These are phyloP conservation scores for Diglossa cyanea DNA, from an alignment of 2,797 vertebrate genomes.

Conservation along the genomic window DNA sequence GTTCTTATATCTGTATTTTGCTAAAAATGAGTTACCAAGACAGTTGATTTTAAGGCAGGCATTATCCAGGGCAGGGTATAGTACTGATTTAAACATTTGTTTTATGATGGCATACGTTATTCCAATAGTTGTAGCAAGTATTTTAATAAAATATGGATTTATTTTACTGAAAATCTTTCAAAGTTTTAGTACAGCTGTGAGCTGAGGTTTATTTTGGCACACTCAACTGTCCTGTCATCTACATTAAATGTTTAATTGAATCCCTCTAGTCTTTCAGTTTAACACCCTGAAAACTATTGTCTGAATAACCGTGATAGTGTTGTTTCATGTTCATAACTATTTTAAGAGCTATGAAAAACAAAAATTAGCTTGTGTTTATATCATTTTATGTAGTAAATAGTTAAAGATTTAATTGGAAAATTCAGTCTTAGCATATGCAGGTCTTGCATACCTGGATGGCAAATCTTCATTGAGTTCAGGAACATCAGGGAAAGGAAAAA, in stretches of 20 bases:
- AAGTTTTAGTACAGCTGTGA: conserved; percentile 17
- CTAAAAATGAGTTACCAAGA: neutral
- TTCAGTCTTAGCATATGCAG: neutral
- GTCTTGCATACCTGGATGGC: neutral
- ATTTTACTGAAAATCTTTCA: conserved; percentile 33
- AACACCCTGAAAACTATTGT: neutral
- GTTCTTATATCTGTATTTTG: neutral
- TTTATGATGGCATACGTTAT: conserved; percentile 20
- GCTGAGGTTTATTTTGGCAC: conserved; percentile 37
- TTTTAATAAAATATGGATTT: conserved; percentile 53
- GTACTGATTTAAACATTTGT: neutral
- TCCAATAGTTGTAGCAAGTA: neutral
- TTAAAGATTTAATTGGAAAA: neutral
- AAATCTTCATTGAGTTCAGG: neutral
- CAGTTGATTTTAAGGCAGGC: neutral
- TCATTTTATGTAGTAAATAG: neutral
- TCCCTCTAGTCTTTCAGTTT: neutral
- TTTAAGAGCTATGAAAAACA: neutral
- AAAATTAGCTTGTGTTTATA: neutral
- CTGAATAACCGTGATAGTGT: neutral
- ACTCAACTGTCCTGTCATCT: neutral
- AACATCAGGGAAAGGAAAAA: neutral
- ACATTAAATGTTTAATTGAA: conserved; percentile 16
- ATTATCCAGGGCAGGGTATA: neutral
- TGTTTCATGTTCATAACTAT: neutral